phyloP scores from a whole-genome alignment of 2,888 invertebrate species.

The Leptothorax acervorum region DNA sequence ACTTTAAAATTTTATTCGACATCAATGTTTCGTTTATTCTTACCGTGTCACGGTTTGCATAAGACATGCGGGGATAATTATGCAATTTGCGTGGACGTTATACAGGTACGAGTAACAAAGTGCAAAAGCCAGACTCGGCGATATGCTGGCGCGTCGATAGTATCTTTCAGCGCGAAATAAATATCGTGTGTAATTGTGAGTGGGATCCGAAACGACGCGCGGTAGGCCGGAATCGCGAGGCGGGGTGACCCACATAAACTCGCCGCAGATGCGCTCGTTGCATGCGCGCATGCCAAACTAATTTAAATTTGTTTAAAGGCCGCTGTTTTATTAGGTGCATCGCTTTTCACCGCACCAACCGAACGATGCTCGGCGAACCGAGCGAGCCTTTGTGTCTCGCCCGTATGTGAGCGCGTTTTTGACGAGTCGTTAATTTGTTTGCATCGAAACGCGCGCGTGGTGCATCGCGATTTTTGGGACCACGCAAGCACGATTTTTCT shows the following conservation, averaged over 20 bases:
- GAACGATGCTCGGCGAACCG: slow-evolving; percentile 10
- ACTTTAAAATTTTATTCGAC: background rate
- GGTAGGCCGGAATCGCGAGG: slow-evolving; percentile 53
- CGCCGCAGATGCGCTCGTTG: slow-evolving; percentile 72
- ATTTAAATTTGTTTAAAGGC: slow-evolving; percentile 80
- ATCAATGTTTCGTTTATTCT: background rate
- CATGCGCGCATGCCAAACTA: slow-evolving; percentile 62
- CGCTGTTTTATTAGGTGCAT: slow-evolving; percentile 72
- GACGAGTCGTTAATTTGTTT: background rate
- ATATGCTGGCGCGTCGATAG: slow-evolving; percentile 9
- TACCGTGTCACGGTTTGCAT: background rate
- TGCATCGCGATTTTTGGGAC: background rate
- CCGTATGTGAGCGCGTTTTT: background rate
- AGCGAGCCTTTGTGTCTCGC: slow-evolving; percentile 39
- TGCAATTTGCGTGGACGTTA: slow-evolving; percentile 34
- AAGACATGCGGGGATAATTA: slow-evolving; percentile 38
- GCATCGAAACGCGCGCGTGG: background rate
- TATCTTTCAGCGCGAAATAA: slow-evolving; percentile 14
- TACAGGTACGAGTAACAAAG: background rate
- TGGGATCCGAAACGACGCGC: slow-evolving; percentile 8
- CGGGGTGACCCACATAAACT: slow-evolving; percentile 74
- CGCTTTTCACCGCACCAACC: slow-evolving; percentile 42
- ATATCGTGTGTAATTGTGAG: slow-evolving; percentile 33
- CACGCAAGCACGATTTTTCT: background rate
- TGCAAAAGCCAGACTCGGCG: slow-evolving; percentile 11